phyloP scores from a whole-genome alignment of 2,113 vertebrate genomes.

The Bungarus multicinctus region DNA sequence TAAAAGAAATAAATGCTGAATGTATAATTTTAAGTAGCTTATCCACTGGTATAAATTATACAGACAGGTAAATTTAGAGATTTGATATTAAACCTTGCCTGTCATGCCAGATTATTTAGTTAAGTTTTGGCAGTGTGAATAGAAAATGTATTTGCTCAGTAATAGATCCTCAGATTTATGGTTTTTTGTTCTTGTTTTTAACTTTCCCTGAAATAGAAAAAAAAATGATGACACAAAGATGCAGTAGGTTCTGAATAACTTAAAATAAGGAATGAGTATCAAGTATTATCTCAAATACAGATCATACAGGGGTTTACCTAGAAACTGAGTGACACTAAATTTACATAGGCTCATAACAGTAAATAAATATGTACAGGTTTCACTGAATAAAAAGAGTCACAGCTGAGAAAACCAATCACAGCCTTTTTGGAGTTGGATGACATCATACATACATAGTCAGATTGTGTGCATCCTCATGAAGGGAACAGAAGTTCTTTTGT shows the following conservation, averaged over 20 bases:
- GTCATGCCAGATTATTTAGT: neutral
- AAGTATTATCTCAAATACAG: neutral
- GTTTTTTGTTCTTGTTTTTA: neutral
- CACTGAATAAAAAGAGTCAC: neutral
- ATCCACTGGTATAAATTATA: neutral
- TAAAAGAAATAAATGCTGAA: neutral
- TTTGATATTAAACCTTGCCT: neutral
- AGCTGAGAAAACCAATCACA: neutral
- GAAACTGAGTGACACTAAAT: neutral
- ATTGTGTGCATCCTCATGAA: no score
- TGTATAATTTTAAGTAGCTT: neutral
- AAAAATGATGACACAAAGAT: neutral
- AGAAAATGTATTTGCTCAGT: neutral
- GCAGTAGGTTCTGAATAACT: neutral
- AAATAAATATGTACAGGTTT: neutral
- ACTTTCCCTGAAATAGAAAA: neutral
- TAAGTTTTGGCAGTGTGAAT: neutral
- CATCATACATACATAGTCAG: no score
- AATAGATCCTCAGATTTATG: neutral
- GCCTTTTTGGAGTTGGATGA: neutral
- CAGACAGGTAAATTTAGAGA: neutral
- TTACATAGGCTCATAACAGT: neutral
- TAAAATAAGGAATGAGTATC: neutral
- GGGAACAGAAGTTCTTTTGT: no score
- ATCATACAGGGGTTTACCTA: neutral